These are phyloP conservation scores for Hydrolagus colliei DNA, from an alignment of 2,797 vertebrate species.

Conservation along the genomic window DNA sequence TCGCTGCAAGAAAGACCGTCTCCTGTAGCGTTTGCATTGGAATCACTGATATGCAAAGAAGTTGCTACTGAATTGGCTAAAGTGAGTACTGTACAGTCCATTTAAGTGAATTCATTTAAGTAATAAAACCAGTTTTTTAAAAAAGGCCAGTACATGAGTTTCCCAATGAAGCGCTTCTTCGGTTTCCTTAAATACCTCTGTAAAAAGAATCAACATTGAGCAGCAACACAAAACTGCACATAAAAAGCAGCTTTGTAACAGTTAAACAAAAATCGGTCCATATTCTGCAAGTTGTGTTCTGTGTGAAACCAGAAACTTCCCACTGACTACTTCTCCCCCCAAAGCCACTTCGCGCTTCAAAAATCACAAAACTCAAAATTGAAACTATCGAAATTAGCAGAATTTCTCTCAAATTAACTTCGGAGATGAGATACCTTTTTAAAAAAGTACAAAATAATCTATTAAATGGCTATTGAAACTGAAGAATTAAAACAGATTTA, in stretches of 20 bases:
- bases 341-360: neutral
- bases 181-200: neutral
- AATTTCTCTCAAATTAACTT: constrained; percentile 1
- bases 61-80: no score
- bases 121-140: neutral
- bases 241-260: neutral
- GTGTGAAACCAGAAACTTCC: neutral
- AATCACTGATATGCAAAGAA: neutral
- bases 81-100: neutral
- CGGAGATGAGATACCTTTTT: no score
- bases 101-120: neutral
- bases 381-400: neutral
- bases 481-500: neutral
- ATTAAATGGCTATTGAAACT: constrained; percentile 5
- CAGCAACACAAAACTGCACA: neutral
- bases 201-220: neutral
- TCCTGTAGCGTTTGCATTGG: neutral
- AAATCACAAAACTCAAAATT: neutral
- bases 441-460: constrained; percentile 10
- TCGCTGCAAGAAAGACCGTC: neutral
- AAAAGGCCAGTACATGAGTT: neutral
- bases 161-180: neutral
- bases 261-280: neutral
- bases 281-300: neutral
- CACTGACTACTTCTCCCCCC: neutral